phyloP scores from a whole-genome alignment of 2,113 vertebrate species.

The Semnornis frantzii region DNA sequence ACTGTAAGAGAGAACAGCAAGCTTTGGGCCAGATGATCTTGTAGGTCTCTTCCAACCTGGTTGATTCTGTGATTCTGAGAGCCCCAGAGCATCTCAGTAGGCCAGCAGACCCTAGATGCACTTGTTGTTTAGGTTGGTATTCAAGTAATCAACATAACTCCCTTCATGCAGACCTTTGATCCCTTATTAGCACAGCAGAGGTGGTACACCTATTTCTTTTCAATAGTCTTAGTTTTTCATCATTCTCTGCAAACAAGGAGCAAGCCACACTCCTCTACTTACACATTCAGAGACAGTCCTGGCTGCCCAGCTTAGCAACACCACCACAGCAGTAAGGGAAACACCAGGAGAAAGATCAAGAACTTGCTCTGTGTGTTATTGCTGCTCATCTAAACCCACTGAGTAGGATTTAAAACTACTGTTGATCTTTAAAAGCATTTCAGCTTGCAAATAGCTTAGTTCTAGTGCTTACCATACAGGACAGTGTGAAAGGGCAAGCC shows the following conservation, averaged over 20 bases:
- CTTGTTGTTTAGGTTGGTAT: background rate
- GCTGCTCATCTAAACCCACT: background rate
- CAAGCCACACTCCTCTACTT: background rate
- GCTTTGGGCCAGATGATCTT: background rate
- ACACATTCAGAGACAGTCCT: background rate
- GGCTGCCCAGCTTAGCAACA: background rate
- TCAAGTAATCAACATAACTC: background rate
- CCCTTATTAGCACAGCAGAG: background rate
- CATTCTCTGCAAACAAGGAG: background rate
- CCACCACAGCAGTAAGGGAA: background rate
- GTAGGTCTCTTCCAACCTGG: too few relatives aligned
- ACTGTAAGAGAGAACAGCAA: slow-evolving; percentile 6
- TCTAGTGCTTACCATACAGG: background rate
- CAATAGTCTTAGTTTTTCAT: background rate
- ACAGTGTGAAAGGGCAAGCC: background rate
- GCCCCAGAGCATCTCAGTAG: background rate
- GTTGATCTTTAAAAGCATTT: background rate
- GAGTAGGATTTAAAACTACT: background rate
- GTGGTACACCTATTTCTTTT: background rate
- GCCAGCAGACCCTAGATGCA: background rate
- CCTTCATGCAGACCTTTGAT: background rate
- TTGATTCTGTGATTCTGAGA: background rate
- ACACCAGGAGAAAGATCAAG: background rate
- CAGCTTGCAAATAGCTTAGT: background rate
- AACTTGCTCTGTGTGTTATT: background rate